Base-by-base conservation (phyloP, 2,888 invertebrate species). In the Amitus sp. region DNA sequence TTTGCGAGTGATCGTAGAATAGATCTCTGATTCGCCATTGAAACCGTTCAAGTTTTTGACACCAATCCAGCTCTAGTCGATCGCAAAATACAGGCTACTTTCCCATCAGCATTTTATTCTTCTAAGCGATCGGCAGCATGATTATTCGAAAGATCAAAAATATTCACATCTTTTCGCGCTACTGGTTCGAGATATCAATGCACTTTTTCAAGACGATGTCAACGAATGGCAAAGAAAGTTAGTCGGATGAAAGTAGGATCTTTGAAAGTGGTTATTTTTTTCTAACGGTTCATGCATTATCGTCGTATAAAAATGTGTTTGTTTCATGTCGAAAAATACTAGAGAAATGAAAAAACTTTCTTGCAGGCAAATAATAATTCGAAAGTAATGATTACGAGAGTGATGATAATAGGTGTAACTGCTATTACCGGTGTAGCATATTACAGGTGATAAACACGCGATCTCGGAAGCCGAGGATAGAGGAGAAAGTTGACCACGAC, bases 401-500 rank as follows among this genome's bases (percentile, higher is more conserved):
- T n/a, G 34, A 5, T 34, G 23, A 23, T 23, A 5, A 7, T 23
- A 43, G 49, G 50, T 50, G 62, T 57, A 57, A 57, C 53, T 50
- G 53, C 53, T 53, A 50, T 62, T 57, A 62, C 57, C 39, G 47
- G 27, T 50, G 53, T 47, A 17, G 28, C 42, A n/a, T 54, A 66
- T 68, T 68, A 66, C 63, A 62, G 65, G 51, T 57, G 55, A 59
- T 63, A 62, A 63, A 65, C 73, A 72, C 68, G 68, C 70, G 71
- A 71, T 69, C 67, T 54, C 65, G 67, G 66, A 66, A 67, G 69
- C 54, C 69, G 68, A 66, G 69, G 73, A 72, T 70, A 70, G 60
- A 64, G 72, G 76, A 76, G 78, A 79, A 77, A 78, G 76, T 77
- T 75, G 74, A 74, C 73, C 73, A 33, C 37, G 74, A 76, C 75